Evolutionary conservation across 1,140 invertebrate species (phyloP).

Genomic region (Hyles vespertilio): DNA sequence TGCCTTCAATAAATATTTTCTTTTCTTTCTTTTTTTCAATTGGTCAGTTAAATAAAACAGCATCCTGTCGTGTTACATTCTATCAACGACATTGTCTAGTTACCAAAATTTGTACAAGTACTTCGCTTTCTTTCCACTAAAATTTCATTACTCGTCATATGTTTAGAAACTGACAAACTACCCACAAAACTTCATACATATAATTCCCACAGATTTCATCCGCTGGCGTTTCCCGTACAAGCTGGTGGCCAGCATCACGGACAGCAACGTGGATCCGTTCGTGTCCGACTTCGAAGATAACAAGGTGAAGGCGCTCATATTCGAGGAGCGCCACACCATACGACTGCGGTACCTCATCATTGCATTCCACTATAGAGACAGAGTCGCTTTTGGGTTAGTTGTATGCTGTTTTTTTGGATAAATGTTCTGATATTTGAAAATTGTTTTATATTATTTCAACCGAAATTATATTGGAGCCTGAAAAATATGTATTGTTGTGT

Average conservation of each 20-base stretch:
- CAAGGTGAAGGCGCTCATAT: constrained; percentile 91
- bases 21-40: too few relatives aligned
- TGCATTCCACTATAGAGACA: constrained; percentile 89
- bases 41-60: too few relatives aligned
- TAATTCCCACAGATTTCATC: constrained; percentile 82
- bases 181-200: constrained; percentile 2
- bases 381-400: constrained; percentile 91
- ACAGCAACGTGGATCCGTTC: constrained; percentile 86
- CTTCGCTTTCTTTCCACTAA: too few relatives aligned
- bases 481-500: too few relatives aligned
- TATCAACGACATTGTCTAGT: too few relatives aligned
- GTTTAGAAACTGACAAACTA: not conserved
- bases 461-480: too few relatives aligned
- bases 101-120: not conserved
- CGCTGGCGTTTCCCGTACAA: constrained; percentile 89
- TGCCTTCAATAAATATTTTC: too few relatives aligned
- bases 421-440: not conserved
- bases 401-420: not conserved
- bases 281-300: constrained; percentile 94
- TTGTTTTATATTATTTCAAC: too few relatives aligned
- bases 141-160: not conserved
- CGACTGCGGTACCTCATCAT: constrained; percentile 91
- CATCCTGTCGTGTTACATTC: too few relatives aligned
- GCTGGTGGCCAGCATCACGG: constrained; percentile 82
- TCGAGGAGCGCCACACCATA: constrained; percentile 85